A percentile compares a stretch with the other conserved stretches of the same genome.
These are phyloP conservation scores for Phyllopteryx taeniolatus DNA, from an alignment of 2,113 vertebrate genomes.

Conservation along the genomic window DNA sequence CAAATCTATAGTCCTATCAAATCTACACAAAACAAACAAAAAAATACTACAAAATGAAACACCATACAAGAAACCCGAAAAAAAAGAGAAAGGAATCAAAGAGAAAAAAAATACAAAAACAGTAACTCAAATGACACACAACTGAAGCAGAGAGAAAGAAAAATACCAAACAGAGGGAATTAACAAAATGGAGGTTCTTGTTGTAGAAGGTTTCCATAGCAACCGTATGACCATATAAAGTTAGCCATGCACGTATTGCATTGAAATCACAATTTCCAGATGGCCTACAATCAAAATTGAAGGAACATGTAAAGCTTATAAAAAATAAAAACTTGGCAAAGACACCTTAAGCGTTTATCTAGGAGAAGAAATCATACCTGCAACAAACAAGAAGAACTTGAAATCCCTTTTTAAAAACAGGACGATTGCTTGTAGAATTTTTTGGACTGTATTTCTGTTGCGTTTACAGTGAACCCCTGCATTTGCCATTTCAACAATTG, in stretches of 20 bases:
- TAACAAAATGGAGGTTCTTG: constrained; percentile 24
- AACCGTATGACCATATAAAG: constrained; percentile 32
- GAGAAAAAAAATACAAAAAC: constrained; percentile 15
- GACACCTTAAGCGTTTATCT: constrained; percentile 41
- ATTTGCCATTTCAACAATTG: not conserved
- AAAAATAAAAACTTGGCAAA: constrained; percentile 37
- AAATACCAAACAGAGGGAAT: constrained; percentile 13
- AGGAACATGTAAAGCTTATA: constrained; percentile 15
- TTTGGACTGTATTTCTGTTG: too few relatives aligned
- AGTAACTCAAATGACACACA: constrained; percentile 1
- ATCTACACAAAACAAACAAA: constrained; percentile 19
- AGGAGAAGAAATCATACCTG: constrained; percentile 33
- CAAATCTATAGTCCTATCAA: constrained; percentile 11
- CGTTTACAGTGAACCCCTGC: too few relatives aligned
- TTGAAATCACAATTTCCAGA: constrained; percentile 45
- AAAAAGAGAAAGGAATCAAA: not conserved
- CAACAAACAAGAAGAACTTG: constrained; percentile 54
- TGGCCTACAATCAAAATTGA: constrained; percentile 47
- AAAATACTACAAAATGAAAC: constrained; percentile 18
- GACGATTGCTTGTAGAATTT: not conserved
- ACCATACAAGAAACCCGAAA: constrained; percentile 24
- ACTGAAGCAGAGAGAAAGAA: not conserved
- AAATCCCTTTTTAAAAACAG: constrained; percentile 67
- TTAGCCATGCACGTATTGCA: constrained; percentile 58
- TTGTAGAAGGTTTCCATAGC: constrained; percentile 33